Conservation (phyloP, 2,888 invertebrate genomes). For the Hoplodrina ambigua region DNA sequence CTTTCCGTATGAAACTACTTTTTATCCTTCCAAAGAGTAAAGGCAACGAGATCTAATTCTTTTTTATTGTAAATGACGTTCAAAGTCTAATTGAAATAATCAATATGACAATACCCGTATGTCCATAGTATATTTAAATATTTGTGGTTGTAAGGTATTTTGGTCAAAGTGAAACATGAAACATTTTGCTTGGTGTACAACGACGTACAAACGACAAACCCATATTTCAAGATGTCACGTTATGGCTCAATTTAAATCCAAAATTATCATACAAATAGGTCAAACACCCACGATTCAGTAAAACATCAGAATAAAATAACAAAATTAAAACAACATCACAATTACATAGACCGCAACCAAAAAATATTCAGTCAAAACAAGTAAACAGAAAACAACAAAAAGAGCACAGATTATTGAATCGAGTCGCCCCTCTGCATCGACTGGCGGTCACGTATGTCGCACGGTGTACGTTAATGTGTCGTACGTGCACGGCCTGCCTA, state of each 20-base stretch:
- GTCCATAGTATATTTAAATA: no score
- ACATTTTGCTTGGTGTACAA: no score
- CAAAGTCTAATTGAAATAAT: no score
- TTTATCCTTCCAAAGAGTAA: no score
- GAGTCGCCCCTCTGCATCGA: constrained; percentile 68
- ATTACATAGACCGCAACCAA: constrained; percentile 36
- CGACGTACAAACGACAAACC: neutral
- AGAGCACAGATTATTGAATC: constrained; percentile 79
- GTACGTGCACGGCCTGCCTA: constrained; percentile 82
- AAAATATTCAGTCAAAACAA: constrained; percentile 61
- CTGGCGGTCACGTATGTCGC: constrained; percentile 80
- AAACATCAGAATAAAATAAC: constrained; percentile 20
- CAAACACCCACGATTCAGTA: neutral
- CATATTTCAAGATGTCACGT: neutral
- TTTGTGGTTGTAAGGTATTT: neutral
- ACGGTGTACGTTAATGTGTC: constrained; percentile 86
- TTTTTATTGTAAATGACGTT: no score
- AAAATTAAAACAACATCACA: constrained; percentile 46
- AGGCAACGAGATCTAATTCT: no score
- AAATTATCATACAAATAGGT: neutral
- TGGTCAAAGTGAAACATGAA: no score
- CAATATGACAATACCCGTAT: no score
- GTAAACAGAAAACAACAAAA: constrained; percentile 68
- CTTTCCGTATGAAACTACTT: no score
- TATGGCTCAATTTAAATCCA: no score